Conservation (phyloP, 2,797 vertebrate species). For the Leptoclinus maculatus region DNA sequence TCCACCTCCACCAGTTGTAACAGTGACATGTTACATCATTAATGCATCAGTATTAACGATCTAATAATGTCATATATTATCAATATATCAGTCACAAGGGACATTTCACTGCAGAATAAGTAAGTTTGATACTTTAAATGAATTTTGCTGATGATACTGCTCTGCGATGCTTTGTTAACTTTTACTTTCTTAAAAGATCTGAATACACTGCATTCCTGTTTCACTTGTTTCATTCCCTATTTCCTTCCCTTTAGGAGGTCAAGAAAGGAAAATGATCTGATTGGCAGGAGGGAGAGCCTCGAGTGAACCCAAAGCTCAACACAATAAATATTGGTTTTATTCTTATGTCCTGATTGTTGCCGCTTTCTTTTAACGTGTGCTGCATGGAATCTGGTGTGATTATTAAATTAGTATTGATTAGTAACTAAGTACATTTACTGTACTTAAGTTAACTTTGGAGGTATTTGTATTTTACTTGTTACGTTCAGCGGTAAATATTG, state of each 20-base stretch:
- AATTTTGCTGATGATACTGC: background rate
- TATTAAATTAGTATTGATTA: background rate
- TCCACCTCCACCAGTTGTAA: background rate
- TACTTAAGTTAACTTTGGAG: background rate
- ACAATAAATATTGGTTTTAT: constrained; percentile 33
- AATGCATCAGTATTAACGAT: background rate
- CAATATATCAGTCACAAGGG: background rate
- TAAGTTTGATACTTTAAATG: background rate
- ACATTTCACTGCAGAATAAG: background rate
- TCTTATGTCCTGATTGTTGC: background rate
- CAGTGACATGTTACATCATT: background rate
- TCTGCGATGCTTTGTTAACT: background rate
- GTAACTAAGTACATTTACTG: background rate
- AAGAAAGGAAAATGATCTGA: constrained; percentile 9
- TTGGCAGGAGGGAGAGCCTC: background rate
- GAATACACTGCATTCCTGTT: background rate
- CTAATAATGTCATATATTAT: background rate
- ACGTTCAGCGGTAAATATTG: background rate
- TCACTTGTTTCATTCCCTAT: background rate
- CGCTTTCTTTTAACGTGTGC: constrained; percentile 2
- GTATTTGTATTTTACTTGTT: background rate
- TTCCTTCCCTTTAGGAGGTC: constrained; percentile 52
- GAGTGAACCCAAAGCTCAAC: background rate
- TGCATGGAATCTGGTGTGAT: background rate
- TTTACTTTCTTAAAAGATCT: background rate